Base-by-base conservation (phyloP, 64 coral and sea anemone species). In the Pachyseris speciosa region DNA sequence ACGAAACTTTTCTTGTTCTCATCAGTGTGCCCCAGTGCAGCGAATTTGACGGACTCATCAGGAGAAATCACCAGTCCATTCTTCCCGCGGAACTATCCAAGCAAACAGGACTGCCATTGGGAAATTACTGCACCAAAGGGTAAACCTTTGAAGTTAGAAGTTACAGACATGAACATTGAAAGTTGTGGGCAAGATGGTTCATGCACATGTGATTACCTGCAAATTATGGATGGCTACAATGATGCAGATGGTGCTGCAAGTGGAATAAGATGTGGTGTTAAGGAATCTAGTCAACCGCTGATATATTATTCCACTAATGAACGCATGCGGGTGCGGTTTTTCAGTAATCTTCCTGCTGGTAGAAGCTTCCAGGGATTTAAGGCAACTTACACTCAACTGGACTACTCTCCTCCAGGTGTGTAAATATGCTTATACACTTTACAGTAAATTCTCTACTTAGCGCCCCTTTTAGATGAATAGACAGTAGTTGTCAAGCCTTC, bases 1-100 rank as follows among this genome's bases (percentile, higher is more conserved):
- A 49, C 47, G 7, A 49, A 49, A 49, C 7, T 9, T 30, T 65
- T 65, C 1, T 65, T 41, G 13, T 73, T 22, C 26, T 69, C 37
- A 1, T 49, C 38, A 75, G 72, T 75, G 24, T 75, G 72, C 5
- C 72, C 72, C 25, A 48, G 5, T 3, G 40, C 24, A 29, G 25
- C 25, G 0, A 1, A 47, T 22, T 4, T 47, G 9, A 75, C 11
- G 11, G 72, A 75, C 10, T 16, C 36, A 30, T 68, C 42, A 75
- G 72, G 72, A 0, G 72, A 45, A 3, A 75, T 75, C n/a, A 75
- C 72, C 40, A 75, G 72, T 75, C 72, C 72, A 13, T 75, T 48
- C 72, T 75, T 48, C 22, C 72, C 72, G 20, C 25, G 72, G n/a
- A 50, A 29, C 0, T 75, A 75, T 47, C 72, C 72, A 28, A 49